phyloP scores from a whole-genome alignment of 2,113 vertebrate genomes.

The Solea senegalensis region DNA sequence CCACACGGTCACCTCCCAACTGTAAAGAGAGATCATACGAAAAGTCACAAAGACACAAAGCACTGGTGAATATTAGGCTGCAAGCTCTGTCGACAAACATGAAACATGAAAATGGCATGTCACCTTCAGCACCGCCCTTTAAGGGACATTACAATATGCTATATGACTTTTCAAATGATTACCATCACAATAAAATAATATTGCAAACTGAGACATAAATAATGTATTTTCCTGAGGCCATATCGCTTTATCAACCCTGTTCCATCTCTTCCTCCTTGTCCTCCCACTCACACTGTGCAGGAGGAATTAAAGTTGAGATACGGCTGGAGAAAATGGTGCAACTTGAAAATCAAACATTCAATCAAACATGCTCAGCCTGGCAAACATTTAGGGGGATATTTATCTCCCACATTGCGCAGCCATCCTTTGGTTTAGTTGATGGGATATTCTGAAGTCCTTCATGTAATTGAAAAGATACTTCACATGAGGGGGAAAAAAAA shows the following conservation, averaged over 20 bases:
- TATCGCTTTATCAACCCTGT: not conserved
- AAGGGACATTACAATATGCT: no score
- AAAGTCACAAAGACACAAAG: constrained; percentile 1
- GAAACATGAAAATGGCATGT: no score
- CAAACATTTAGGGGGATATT: not conserved
- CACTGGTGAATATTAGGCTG: no score
- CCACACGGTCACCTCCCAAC: constrained; percentile 88
- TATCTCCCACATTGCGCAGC: not conserved
- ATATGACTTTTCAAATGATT: no score
- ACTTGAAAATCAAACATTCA: not conserved
- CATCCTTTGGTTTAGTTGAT: not conserved
- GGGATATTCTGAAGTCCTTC: not conserved
- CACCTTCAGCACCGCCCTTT: no score
- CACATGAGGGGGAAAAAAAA: no score
- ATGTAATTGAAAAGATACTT: no score
- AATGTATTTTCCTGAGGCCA: not conserved
- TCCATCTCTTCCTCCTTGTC: not conserved
- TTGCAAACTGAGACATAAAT: not conserved
- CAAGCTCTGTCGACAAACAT: not conserved
- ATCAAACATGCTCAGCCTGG: not conserved
- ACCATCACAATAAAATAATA: no score
- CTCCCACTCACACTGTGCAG: not conserved
- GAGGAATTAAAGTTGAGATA: not conserved
- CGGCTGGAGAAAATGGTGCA: not conserved
- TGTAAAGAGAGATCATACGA: constrained; percentile 52